Evolutionary conservation across 2,797 vertebrate genomes (phyloP).

Genomic region (Dryobates pubescens): DNA sequence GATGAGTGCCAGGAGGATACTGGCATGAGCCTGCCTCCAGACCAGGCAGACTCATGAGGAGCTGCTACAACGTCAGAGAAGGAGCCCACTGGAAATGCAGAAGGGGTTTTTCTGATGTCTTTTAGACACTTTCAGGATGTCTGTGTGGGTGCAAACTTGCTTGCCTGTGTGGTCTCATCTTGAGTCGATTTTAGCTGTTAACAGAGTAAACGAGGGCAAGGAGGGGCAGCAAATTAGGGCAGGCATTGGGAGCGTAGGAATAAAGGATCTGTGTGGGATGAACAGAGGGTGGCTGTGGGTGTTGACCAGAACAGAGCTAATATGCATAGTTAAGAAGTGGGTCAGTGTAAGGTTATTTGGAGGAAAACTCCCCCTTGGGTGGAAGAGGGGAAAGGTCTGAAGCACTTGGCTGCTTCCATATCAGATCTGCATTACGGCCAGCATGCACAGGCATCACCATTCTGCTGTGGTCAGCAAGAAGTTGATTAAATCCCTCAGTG

Average conservation of each 20-base stretch:
- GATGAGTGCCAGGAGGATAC: accelerated
- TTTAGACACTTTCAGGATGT: accelerated
- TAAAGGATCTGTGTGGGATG: neutral
- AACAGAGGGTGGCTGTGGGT: neutral
- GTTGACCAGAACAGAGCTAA: neutral
- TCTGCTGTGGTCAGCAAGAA: neutral
- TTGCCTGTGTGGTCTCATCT: neutral
- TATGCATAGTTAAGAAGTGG: neutral
- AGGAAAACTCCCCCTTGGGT: neutral
- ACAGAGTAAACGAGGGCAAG: accelerated
- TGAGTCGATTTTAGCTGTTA: neutral
- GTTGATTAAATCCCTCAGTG: neutral
- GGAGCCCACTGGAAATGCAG: neutral
- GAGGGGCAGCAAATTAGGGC: neutral
- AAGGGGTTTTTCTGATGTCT: too few species aligned
- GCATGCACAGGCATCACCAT: accelerated
- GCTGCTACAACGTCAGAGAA: neutral
- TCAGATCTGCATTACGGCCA: neutral
- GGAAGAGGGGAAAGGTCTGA: neutral
- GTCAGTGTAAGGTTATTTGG: neutral
- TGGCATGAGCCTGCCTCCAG: accelerated
- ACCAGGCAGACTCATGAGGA: neutral
- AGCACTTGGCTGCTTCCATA: neutral
- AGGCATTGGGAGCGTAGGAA: neutral
- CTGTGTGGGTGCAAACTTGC: neutral